Evolutionary conservation across 2,113 vertebrate species (phyloP), one percentile per base, ranked within the genome.

Genomic region (Ictalurus punctatus): DNA sequence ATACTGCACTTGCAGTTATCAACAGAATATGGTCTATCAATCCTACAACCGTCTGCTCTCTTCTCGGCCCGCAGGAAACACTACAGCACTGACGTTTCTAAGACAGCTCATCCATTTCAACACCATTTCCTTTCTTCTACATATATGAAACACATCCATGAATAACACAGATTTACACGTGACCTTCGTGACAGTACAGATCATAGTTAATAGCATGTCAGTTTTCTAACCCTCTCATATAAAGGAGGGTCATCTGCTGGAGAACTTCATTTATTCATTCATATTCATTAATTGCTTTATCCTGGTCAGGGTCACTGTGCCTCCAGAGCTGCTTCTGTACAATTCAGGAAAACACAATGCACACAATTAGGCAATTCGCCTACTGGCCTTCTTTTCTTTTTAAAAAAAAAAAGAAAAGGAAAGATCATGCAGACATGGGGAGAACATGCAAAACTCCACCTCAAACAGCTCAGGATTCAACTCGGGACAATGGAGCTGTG

Each of bases 241-340:
- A 54, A n/a, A 56, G 23, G 78, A 80, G 56, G n/a, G 27, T 80
- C 48, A 54, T n/a, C 78, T 79, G 48, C 27, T 80, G 48, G 19
- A 3, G 48, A n/a, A 48, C 13, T 80, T 54, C 25, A 58, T 82
- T 58, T 82, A 82, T 82, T 82, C 73, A 76, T 76, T 76, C 37
- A 76, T 76, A 44, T 37, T 74, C 48, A 80, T 56, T 30, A n/a
- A 54, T 56, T 13, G 2, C 48, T 54, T 30, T 56, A 80, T 56
- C 27, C 78, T 80, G 78, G n/a, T 56, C 6, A 56, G 48, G 52
- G 78, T 80, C 52, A 74, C 10, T n/a, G 44, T 34, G 14, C 61
- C 52, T 54, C 6, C 52, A 56, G 48, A n/a, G 48, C 14, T 56
- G 27, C 27, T 56, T 56, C 25, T 16, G 48, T 54, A 27, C 25